These are phyloP conservation scores for Pantherophis vulpinus DNA, from an alignment of 2,797 vertebrate species.

Conservation along the genomic window DNA sequence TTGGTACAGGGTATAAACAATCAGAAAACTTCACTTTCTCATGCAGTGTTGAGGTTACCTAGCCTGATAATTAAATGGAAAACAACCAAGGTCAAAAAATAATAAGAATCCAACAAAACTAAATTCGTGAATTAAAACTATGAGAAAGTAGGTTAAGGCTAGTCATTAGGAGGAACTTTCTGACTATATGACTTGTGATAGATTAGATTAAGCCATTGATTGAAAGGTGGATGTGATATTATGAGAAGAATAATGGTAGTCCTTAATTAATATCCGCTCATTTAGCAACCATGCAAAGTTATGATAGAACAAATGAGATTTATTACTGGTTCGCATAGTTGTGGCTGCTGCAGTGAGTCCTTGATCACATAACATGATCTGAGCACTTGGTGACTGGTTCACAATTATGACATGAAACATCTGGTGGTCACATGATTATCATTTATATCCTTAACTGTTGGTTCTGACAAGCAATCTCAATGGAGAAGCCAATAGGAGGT, in stretches of 20 bases:
- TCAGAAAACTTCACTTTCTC: background rate
- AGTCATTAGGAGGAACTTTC: background rate
- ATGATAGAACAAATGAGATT: background rate
- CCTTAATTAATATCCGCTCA: background rate
- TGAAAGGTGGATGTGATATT: background rate
- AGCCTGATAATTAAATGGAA: background rate
- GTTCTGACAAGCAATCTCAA: background rate
- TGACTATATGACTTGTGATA: background rate
- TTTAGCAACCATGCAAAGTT: background rate
- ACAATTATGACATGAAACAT: background rate
- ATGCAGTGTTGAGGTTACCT: background rate
- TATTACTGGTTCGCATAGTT: background rate
- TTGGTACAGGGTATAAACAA: background rate
- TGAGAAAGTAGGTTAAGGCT: background rate
- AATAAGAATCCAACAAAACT: background rate
- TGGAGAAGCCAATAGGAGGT: background rate
- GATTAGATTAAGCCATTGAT: background rate
- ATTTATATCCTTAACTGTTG: background rate
- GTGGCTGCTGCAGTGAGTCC: background rate
- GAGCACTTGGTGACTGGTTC: background rate
- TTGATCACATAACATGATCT: background rate
- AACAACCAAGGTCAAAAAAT: background rate
- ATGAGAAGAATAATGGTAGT: background rate
- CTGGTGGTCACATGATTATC: background rate
- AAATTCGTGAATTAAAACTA: background rate